Evolutionary conservation across 2,113 vertebrate species (phyloP).

Genomic region (Psittacara wagleri): DNA sequence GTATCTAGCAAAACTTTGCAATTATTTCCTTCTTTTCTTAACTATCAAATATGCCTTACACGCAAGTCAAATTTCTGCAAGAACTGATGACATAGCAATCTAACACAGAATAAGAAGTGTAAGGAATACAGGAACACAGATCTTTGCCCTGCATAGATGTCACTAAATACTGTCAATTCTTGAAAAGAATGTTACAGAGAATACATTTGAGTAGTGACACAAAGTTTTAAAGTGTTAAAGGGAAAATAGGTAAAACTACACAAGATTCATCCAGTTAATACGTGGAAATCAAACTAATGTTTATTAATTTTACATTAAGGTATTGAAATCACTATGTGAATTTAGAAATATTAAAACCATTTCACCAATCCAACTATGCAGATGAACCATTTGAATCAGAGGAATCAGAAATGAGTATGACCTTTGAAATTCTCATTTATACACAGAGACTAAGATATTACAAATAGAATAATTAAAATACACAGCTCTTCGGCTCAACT

Average conservation of each 20-base stretch:
- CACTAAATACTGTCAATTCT: background rate
- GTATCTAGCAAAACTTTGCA: background rate
- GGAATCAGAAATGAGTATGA: background rate
- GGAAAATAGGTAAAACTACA: background rate
- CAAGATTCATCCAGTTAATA: background rate
- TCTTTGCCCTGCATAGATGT: background rate
- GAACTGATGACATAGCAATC: background rate
- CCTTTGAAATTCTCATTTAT: slow-evolving; percentile 11
- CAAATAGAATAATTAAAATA: background rate
- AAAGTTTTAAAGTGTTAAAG: background rate
- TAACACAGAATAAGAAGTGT: background rate
- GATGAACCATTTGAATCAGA: slow-evolving; percentile 24
- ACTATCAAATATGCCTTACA: background rate
- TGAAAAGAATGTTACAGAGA: background rate
- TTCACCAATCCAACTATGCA: background rate
- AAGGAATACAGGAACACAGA: background rate
- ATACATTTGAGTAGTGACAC: background rate
- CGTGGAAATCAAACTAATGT: background rate
- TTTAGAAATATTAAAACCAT: slow-evolving; percentile 23
- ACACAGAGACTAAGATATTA: background rate
- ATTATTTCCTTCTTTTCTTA: background rate
- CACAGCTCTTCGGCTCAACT: background rate
- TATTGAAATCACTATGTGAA: background rate
- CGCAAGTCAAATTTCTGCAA: background rate
- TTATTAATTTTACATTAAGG: background rate